Base-by-base conservation (phyloP, 2,888 invertebrate species). In the Cenopis cana region DNA sequence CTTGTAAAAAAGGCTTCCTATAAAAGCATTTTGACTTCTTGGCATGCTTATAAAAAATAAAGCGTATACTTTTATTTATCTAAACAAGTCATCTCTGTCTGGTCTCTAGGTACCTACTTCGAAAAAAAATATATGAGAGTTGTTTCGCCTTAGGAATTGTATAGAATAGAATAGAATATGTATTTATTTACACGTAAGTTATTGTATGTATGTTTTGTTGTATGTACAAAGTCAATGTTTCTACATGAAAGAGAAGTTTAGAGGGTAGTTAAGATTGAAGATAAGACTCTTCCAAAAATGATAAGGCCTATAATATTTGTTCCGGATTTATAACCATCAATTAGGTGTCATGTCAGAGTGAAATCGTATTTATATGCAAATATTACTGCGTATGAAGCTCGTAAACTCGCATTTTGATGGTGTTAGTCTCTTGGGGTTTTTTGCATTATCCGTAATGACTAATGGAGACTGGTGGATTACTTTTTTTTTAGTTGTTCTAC, bases 321-420 rank as follows among this genome's bases (percentile, higher is more conserved):
- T 46, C 46, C n/a, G n/a, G 5, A n/a, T 46, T 46, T 46, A 12
- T 46, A 12, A 12, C 46, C 8, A n/a, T 46, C 12, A 46, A 20
- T 54, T 54, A 54, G 12, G 54, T 14, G 8, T n/a, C 41, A n/a
- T 46, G 46, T 17, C 56, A 56, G 9, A 24, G 24, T 11, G 20
- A 59, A 38, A 20, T 52, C 29, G 29, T 17, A 68, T 68, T 60
- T 68, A 68, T 60, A 68, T 68, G 60, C 68, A 46, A 61, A 68
- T 68, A 24, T 33, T 33, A 38, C 57, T 36, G 29, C 17, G 46
- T 41, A 3, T 14, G 52, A 20, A 12, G 14, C 17, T 18, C 14
- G 11, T 14, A 46, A 33, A 55, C 46, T 2, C 29, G 29, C 46
- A 29, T 20, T 46, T 46, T 61, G 46, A 68, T 68, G 61, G 68